These are phyloP conservation scores for Enteromius paludinosus DNA, from an alignment of 2,797 vertebrate species.

Conservation along the genomic window DNA sequence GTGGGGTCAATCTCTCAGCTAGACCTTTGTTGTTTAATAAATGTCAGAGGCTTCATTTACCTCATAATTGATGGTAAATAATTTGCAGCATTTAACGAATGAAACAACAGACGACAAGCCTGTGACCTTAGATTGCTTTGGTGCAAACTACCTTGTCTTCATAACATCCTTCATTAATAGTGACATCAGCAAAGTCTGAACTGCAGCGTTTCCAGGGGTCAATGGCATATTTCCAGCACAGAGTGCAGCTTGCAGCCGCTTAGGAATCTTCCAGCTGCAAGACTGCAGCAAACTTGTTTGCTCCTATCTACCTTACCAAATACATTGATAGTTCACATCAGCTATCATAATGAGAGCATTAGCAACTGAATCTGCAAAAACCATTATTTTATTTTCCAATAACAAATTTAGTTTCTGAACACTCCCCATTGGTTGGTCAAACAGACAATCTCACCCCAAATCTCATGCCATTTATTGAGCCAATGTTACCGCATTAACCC, in stretches of 20 bases:
- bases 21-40: conserved; percentile 45
- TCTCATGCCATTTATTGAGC: background rate
- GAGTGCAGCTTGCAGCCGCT: conserved; percentile 18
- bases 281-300: conserved; percentile 20
- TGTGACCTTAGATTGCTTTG: conserved; percentile 11
- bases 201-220: conserved; percentile 22
- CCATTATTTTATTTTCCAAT: background rate
- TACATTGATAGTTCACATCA: background rate
- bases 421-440: background rate
- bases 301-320: background rate
- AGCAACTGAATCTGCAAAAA: background rate
- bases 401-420: background rate
- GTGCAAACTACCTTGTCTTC: conserved; percentile 43
- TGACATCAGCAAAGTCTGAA: conserved; percentile 29
- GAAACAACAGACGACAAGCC: conserved; percentile 20
- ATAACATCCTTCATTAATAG: conserved; percentile 32
- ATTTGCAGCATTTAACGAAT: conserved; percentile 25
- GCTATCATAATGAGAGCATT: background rate
- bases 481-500: background rate
- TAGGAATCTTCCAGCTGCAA: conserved; percentile 9
- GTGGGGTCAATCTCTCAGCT: conserved; percentile 44
- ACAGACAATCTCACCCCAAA: background rate
- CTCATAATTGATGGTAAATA: conserved; percentile 42
- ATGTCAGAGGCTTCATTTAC: conserved; percentile 40
- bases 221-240: conserved; percentile 36